Evolutionary conservation across 2,888 invertebrate species (phyloP).

Genomic region (Abscondita cerata): DNA sequence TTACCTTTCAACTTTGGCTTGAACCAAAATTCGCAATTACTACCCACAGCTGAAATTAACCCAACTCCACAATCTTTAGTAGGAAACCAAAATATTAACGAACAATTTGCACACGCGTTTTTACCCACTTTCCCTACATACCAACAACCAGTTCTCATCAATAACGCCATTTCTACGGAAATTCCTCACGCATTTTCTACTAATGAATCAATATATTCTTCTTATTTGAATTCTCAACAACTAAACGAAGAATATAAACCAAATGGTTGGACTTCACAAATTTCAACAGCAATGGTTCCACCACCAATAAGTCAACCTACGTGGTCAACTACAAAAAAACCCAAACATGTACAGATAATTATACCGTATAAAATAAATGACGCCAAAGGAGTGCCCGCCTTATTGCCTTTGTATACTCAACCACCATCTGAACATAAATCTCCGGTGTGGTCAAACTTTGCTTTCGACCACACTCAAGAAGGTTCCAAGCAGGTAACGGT

Average conservation of each 20-base stretch:
- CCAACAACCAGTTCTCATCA: not conserved
- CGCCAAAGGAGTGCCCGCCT: not conserved
- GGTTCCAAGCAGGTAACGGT: constrained; percentile 48
- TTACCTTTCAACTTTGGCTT: not conserved
- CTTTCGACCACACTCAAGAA: constrained; percentile 45
- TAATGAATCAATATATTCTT: not conserved
- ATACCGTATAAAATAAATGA: constrained; percentile 72
- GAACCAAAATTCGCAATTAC: not conserved
- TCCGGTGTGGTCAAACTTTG: constrained; percentile 39
- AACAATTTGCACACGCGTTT: not conserved
- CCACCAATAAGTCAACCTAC: constrained; percentile 48
- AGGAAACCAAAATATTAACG: not conserved
- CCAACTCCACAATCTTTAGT: not conserved
- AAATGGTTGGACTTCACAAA: constrained; percentile 44
- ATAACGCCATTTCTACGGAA: not conserved
- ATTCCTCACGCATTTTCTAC: not conserved
- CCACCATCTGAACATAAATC: constrained; percentile 43
- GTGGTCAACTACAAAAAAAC: constrained; percentile 58
- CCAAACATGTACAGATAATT: constrained; percentile 78
- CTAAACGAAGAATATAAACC: not conserved
- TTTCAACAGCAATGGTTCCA: constrained; percentile 47
- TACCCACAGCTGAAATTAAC: not conserved
- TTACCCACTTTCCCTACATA: not conserved
- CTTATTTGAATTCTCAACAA: not conserved
- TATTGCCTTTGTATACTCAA: constrained; percentile 48